Conservation (phyloP, 2,113 vertebrate genomes). For the Piaya cayana region DNA sequence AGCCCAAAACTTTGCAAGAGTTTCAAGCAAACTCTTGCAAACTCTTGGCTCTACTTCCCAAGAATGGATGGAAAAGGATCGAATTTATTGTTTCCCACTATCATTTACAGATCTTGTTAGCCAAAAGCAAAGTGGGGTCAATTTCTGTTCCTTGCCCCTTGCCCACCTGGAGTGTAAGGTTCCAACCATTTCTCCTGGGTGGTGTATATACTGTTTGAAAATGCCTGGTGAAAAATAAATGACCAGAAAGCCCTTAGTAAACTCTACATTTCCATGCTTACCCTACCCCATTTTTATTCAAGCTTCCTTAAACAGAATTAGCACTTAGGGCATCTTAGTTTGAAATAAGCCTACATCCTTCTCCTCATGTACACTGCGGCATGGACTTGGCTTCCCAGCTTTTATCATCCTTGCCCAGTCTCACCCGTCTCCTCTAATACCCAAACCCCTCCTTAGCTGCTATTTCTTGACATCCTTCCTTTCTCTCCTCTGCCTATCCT, state of each 20-base stretch:
- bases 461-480: neutral
- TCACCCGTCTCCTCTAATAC: neutral
- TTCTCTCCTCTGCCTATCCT: neutral
- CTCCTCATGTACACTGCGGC: neutral
- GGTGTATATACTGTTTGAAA: neutral
- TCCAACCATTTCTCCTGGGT: neutral
- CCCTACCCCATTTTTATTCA: neutral
- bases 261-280: neutral
- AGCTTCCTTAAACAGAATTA: neutral
- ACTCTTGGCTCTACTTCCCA: neutral
- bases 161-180: neutral
- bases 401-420: fast-evolving
- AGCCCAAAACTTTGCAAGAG: constrained; percentile 36
- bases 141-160: neutral
- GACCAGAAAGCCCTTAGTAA: neutral
- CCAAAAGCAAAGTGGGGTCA: neutral
- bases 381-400: neutral
- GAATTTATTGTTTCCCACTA: neutral
- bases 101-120: neutral
- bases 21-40: neutral
- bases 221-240: neutral
- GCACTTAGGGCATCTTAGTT: neutral
- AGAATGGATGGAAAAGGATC: neutral
- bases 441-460: neutral
- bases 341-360: neutral